A percentile compares a stretch with the other conserved stretches of the same genome.
These are phyloP conservation scores for Pseudopipra pipra DNA, from an alignment of 2,113 vertebrate genomes.

Conservation along the genomic window DNA sequence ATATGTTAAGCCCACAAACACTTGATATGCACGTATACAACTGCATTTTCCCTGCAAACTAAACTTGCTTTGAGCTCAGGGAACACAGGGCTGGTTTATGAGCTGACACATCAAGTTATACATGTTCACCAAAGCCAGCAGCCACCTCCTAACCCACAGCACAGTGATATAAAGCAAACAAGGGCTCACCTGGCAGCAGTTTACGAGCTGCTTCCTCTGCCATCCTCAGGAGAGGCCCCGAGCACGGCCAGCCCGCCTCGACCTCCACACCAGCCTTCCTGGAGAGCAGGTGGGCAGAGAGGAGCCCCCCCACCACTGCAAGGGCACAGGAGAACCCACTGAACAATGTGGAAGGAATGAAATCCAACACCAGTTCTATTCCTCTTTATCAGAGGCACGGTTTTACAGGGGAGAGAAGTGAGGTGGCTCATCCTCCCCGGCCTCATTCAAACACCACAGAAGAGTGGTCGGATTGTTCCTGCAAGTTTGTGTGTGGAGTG, in stretches of 20 bases:
- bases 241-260: slow-evolving; percentile 92
- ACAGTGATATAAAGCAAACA: not conserved
- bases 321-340: not conserved
- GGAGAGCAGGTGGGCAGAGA: slow-evolving; percentile 92
- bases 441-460: not conserved
- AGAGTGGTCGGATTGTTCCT: not conserved
- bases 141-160: not conserved
- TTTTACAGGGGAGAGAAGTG: not conserved
- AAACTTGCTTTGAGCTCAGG: not conserved
- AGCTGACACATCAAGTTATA: not conserved
- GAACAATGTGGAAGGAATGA: fast-evolving
- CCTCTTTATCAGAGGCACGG: not conserved
- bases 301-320: slow-evolving; percentile 92
- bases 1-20: not conserved
- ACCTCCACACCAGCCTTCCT: slow-evolving; percentile 86
- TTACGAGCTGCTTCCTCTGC: slow-evolving; percentile 93
- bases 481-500: not conserved
- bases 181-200: slow-evolving; percentile 88
- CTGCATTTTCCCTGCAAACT: not conserved
- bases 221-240: slow-evolving; percentile 94
- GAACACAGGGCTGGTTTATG: not conserved
- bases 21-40: not conserved
- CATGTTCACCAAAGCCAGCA: not conserved
- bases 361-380: not conserved
- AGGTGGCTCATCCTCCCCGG: not conserved